Evolutionary conservation across 2,888 invertebrate genomes (phyloP).

Genomic region (Phytoseiulus persimilis): DNA sequence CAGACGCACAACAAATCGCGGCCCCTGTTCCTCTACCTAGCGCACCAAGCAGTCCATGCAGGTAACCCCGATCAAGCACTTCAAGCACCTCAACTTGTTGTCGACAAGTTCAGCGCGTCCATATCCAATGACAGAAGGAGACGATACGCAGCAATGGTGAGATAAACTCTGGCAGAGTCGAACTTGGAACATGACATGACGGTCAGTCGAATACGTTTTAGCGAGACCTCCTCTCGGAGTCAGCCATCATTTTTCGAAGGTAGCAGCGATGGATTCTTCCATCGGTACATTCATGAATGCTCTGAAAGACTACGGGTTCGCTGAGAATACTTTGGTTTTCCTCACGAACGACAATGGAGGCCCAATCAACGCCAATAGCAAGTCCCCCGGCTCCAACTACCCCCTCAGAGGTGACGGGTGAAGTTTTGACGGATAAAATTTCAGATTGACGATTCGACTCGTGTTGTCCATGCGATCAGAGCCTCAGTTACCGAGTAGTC

Average conservation of each 20-base stretch:
- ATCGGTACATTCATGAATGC: constrained; percentile 68
- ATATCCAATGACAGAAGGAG: neutral
- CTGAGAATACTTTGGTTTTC: constrained; percentile 71
- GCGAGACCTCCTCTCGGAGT: too few species aligned
- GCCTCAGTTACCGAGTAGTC: too few species aligned
- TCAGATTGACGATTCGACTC: too few species aligned
- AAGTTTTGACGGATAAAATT: too few species aligned
- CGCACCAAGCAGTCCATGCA: constrained; percentile 79
- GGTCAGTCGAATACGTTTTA: too few species aligned
- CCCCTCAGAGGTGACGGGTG: constrained; percentile 52
- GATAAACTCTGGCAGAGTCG: too few species aligned
- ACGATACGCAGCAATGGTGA: neutral
- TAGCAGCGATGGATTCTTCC: constrained; percentile 72
- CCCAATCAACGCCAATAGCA: constrained; percentile 56
- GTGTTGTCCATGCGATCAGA: too few species aligned
- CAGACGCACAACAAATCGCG: constrained; percentile 47
- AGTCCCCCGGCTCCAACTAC: constrained; percentile 57
- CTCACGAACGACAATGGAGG: constrained; percentile 85
- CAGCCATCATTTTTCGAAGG: constrained; percentile 48
- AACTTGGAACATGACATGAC: too few species aligned
- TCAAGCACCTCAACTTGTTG: constrained; percentile 64
- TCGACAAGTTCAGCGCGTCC: constrained; percentile 56
- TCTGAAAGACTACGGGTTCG: constrained; percentile 60
- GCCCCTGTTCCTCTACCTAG: constrained; percentile 74
- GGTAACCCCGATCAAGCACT: constrained; percentile 73